Evolutionary conservation across 2,888 invertebrate species (phyloP), one percentile per base, ranked within the genome.

Genomic region (Strigamia maritima): DNA sequence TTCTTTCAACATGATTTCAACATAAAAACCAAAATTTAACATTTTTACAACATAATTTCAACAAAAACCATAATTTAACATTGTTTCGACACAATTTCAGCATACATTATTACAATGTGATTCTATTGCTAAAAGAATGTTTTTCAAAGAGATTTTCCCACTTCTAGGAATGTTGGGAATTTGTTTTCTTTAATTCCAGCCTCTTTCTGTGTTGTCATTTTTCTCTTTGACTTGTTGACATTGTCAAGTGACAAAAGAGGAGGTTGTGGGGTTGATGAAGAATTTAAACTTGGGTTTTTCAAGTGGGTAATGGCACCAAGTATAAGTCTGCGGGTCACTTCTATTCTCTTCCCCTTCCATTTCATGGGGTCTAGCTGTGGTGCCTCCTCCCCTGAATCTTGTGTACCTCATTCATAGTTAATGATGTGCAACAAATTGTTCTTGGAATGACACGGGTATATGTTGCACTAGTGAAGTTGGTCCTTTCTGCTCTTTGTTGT

Each of bases 391-490:
- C 19, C 60, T 60, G 19, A 24, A 24, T 60, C 40, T 40, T 31
- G 76, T 35, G 76, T 40, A 31, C 40, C 40, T 40, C 40, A 76
- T 76, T 76, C 76, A 76, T 76, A 76, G 40, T 76, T 76, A 76
- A 76, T 76, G 76, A 76, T 40, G 76, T 76, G 76, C 76, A 40
- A 76, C 76, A 76, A 76, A 76, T 76, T 76, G 40, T 76, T 76
- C 76, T 76, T 35, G 38, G 76, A 40, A 76, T 31, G 76, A 76
- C 76, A 76, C 60, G 60, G 60, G 60, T 60, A 12, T 40, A 40
- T 19, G 16, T 19, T 60, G 60, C 60, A 19, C 60, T 19, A 24
- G 24, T 22, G n/a, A 22, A 60, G n/a, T 60, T 60, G 60, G n/a
- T 19, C 22, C 22, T 19, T 60, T 60, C 60, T 40, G 2, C 8